Conservation (phyloP, 1,140 invertebrate species). For the Trichomalopsis sarcophagae region DNA sequence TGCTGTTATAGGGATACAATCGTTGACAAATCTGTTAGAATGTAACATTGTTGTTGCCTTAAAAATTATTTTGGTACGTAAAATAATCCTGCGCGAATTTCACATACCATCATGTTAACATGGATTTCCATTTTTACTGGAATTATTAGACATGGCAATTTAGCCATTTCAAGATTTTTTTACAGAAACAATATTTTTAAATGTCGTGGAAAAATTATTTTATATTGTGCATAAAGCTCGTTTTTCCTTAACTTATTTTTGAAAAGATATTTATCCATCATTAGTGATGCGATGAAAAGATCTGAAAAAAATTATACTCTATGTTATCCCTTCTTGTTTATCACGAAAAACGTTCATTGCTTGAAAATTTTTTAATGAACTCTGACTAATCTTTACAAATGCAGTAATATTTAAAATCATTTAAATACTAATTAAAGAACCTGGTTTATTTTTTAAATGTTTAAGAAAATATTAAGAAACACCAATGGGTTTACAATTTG, state of each 20-base stretch:
- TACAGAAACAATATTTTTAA: constrained; percentile 47
- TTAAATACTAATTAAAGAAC: neutral
- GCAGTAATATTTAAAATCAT: neutral
- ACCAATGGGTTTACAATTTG: neutral
- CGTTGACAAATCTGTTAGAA: constrained; percentile 63
- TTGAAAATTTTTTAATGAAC: constrained; percentile 16
- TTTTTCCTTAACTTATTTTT: constrained; percentile 34
- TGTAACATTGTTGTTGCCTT: constrained; percentile 64
- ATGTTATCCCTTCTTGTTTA: neutral
- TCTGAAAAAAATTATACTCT: constrained; percentile 18
- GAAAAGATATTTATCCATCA: neutral
- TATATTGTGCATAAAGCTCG: constrained; percentile 28
- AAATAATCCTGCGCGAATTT: constrained; percentile 54
- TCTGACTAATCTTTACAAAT: neutral
- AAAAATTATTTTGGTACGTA: constrained; percentile 69
- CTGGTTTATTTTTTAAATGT: neutral
- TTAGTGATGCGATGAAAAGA: constrained; percentile 11
- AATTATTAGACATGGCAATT: constrained; percentile 25
- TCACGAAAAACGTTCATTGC: neutral
- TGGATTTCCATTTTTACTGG: constrained; percentile 43
- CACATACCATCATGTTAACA: constrained; percentile 49
- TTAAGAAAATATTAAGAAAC: neutral
- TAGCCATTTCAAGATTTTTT: constrained; percentile 39
- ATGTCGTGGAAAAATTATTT: constrained; percentile 39
- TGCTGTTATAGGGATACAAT: constrained; percentile 57